Evolutionary conservation across 2,113 vertebrate genomes (phyloP).

Genomic region (Dasyornis broadbenti): DNA sequence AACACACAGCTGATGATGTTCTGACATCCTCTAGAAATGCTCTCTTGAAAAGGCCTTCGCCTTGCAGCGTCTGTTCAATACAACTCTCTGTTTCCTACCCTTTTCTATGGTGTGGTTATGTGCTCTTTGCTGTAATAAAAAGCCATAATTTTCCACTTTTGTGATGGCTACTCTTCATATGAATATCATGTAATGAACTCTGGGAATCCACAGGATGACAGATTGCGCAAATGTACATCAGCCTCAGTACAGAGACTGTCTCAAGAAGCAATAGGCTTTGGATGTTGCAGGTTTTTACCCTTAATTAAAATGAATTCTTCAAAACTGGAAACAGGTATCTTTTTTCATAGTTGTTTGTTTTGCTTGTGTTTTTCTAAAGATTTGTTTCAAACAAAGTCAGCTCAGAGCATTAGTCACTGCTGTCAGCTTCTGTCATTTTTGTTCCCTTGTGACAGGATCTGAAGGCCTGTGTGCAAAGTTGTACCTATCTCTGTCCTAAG

Average conservation of each 20-base stretch:
- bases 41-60: neutral
- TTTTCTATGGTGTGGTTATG: neutral
- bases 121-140: neutral
- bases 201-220: neutral
- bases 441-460: neutral
- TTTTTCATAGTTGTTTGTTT: neutral
- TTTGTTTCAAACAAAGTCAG: neutral
- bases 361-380: neutral
- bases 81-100: neutral
- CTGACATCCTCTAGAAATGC: neutral
- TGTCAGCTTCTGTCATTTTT: constrained; percentile 19
- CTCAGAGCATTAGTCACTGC: neutral
- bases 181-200: neutral
- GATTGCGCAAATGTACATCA: neutral
- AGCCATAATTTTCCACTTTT: neutral
- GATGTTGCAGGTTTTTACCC: neutral
- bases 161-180: neutral
- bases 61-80: neutral
- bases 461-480: neutral
- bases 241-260: neutral
- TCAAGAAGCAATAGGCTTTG: neutral
- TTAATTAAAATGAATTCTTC: neutral
- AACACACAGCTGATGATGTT: neutral
- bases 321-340: neutral
- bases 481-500: constrained; percentile 22